Percentiles rank a stretch among this genome's conserved stretches.
Conservation (phyloP, 2,888 invertebrate species). For the Chrysina gloriosa region DNA sequence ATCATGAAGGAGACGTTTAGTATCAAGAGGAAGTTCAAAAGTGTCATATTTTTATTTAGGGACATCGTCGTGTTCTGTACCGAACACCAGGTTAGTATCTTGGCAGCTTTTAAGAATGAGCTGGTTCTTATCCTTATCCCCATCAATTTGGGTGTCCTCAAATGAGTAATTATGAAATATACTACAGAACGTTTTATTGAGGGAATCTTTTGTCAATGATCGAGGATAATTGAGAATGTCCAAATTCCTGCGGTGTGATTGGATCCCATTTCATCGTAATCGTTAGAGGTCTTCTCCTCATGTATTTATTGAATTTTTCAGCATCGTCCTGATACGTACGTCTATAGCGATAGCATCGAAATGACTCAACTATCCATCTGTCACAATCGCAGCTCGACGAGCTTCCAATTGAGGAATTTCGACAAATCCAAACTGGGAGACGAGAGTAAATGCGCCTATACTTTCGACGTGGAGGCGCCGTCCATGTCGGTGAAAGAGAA, state of each 20-base stretch:
- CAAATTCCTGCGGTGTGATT: too few species aligned
- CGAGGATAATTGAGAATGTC: too few species aligned
- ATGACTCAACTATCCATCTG: conserved; percentile 54
- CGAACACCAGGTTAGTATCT: conserved; percentile 46
- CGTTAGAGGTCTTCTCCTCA: too few species aligned
- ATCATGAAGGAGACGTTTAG: conserved; percentile 58
- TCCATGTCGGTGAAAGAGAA: conserved; percentile 53
- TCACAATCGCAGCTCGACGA: conserved; percentile 42
- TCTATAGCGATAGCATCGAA: conserved; percentile 56
- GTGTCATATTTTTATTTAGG: conserved; percentile 60
- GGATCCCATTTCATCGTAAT: too few species aligned
- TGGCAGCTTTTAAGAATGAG: not conserved
- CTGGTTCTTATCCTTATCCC: too few species aligned
- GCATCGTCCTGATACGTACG: conserved; percentile 55
- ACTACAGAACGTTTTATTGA: too few species aligned
- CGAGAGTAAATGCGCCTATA: not conserved
- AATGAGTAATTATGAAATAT: too few species aligned
- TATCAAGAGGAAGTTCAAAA: conserved; percentile 54
- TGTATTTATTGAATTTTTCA: conserved; percentile 44
- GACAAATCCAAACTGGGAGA: conserved; percentile 35
- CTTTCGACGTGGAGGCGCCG: conserved; percentile 54
- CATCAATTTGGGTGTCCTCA: too few species aligned
- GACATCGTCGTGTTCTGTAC: conserved; percentile 58
- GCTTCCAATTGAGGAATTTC: conserved; percentile 39
- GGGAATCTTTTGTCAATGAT: too few species aligned